Evolutionary conservation across 2,888 invertebrate genomes (phyloP), one percentile per base, ranked within the genome.

Genomic region (Spicauda simplicius): DNA sequence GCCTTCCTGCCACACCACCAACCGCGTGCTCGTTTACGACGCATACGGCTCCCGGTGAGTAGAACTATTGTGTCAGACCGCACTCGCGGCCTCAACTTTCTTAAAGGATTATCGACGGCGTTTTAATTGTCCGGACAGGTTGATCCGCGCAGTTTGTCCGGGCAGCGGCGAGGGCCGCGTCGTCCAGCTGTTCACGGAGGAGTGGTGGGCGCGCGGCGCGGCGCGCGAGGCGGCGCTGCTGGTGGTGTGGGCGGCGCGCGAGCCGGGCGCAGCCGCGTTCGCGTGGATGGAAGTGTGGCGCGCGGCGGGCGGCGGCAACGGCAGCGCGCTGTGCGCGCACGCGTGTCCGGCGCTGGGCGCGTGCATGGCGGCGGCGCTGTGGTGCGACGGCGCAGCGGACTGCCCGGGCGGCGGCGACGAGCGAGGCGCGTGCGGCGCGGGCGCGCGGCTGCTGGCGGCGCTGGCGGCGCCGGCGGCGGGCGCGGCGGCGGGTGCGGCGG

Each of bases 211-310:
- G 56, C 80, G 84, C 30, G 80, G 76, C 45, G 78, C 70, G 50
- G 73, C 60, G 94, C 71, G 87, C 94, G 60, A 95, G 94, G 72
- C 94, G 93, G 96, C 97, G n/a, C 94, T 97, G 72, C 96, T 97
- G 75, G 95, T 97, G 67, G 97, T 97, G 90, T 97, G 97, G 74
- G 96, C 96, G 79, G 97, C 97, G 82, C 97, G 97, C 88, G 97
- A 97, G 84, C 89, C 95, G n/a, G 97, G 97, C 37, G 91, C 94
- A 62, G 96, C 97, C 59, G 95, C 95, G n/a, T 95, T 97, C 77
- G 95, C 96, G 68, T 97, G 97, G 97, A 93, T 97, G 81, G 88
- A 87, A 75, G 96, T 96, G 91, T 89, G 77, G 80, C 84, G 70
- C 74, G 84, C 80, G 67, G 87, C 84, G 70, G 88, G 85, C 25